phyloP scores from a whole-genome alignment of 2,888 invertebrate species.

The Gnatocerus cornutus region DNA sequence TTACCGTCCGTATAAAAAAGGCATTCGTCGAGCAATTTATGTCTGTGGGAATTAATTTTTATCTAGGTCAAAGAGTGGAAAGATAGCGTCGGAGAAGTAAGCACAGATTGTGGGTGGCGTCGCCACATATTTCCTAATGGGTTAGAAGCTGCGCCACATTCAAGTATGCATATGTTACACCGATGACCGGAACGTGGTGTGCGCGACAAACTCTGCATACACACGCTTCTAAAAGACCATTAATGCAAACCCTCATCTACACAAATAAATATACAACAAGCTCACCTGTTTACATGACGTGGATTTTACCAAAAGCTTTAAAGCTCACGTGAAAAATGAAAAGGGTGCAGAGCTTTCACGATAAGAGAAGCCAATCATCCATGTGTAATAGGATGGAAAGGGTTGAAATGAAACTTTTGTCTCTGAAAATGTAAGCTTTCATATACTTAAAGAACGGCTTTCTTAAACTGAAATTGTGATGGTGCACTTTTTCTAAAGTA shows the following conservation, averaged over 20 bases:
- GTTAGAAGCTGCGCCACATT: constrained; percentile 14
- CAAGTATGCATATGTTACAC: constrained; percentile 46
- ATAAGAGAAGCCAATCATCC: constrained; percentile 27
- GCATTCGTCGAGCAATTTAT: constrained; percentile 22
- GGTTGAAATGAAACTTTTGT: constrained; percentile 39
- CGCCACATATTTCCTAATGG: constrained; percentile 44
- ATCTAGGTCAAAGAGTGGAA: constrained; percentile 37
- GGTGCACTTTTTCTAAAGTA: background rate
- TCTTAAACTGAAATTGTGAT: background rate
- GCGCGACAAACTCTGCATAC: constrained; percentile 45
- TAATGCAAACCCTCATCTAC: constrained; percentile 40
- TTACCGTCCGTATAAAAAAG: constrained; percentile 31
- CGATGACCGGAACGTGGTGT: constrained; percentile 45
- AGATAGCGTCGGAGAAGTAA: constrained; percentile 8
- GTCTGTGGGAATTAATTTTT: constrained; percentile 38
- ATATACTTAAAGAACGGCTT: background rate
- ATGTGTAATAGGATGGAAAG: constrained; percentile 3
- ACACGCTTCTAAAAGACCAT: constrained; percentile 42
- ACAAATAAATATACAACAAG: constrained; percentile 41
- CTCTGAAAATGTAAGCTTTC: constrained; percentile 13
- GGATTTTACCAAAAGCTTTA: constrained; percentile 23
- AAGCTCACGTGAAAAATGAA: constrained; percentile 29
- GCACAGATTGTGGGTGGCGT: constrained; percentile 31
- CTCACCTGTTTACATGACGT: constrained; percentile 39
- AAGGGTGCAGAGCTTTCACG: constrained; percentile 1